These are phyloP conservation scores for Clepsis dumicolana DNA, from an alignment of 2,888 invertebrate genomes.

Conservation along the genomic window DNA sequence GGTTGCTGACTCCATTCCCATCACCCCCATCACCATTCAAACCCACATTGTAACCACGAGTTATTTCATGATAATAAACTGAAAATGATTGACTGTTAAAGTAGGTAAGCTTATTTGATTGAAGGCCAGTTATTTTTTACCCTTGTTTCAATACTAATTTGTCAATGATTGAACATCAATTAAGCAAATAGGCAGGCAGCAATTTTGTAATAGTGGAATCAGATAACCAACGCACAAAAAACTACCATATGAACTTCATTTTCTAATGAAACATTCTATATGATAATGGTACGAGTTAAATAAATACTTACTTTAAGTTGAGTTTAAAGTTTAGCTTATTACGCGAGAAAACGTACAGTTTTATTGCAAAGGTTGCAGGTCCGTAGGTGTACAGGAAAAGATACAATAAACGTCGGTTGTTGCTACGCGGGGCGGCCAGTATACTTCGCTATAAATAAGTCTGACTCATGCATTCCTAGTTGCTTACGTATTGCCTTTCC, in stretches of 20 bases:
- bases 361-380: not conserved
- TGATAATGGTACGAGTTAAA: not conserved
- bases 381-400: slow-evolving; percentile 38
- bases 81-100: not conserved
- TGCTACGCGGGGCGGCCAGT: slow-evolving; percentile 43
- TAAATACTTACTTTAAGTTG: not conserved
- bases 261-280: not conserved
- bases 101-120: not conserved
- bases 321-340: not conserved
- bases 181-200: not conserved
- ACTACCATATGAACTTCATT: not conserved
- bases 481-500: slow-evolving; percentile 58
- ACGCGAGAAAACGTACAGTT: not conserved
- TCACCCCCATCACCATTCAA: not conserved
- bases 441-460: slow-evolving; percentile 56
- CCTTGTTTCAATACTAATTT: not conserved
- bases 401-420: slow-evolving; percentile 28
- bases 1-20: not conserved
- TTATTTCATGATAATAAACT: not conserved
- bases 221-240: not conserved
- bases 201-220: too few relatives aligned
- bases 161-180: not conserved
- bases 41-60: not conserved
- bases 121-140: not conserved
- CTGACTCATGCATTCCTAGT: slow-evolving; percentile 64